These are phyloP conservation scores for Eupeodes latifasciatus DNA, from an alignment of 2,888 invertebrate genomes.

Conservation along the genomic window DNA sequence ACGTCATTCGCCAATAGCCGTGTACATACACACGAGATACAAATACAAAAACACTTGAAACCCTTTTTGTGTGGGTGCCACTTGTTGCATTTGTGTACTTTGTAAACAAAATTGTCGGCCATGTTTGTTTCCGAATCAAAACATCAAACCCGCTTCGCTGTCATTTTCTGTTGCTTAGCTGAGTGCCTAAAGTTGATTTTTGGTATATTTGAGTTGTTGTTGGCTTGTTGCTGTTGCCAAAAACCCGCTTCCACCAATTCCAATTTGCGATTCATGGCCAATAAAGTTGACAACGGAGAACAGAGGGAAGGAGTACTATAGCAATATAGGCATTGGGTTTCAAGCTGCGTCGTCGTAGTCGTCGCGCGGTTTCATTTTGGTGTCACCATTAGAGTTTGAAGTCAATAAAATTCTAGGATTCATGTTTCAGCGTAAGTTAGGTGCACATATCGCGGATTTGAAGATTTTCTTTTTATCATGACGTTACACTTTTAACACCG, in stretches of 20 bases:
- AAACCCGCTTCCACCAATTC: conserved; percentile 68
- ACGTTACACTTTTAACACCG: conserved; percentile 34
- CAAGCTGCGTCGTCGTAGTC: conserved; percentile 27
- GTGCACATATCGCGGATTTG: conserved; percentile 4
- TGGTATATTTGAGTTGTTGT: conserved; percentile 15
- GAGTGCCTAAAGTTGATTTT: not conserved
- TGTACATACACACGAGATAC: not conserved
- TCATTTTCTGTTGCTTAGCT: conserved; percentile 21
- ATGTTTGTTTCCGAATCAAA: conserved; percentile 62
- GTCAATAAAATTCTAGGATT: conserved; percentile 63
- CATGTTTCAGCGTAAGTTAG: conserved; percentile 53
- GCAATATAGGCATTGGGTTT: conserved; percentile 16
- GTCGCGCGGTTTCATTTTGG: conserved; percentile 38
- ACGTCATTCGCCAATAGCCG: conserved; percentile 34
- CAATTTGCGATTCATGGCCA: conserved; percentile 65
- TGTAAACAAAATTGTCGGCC: conserved; percentile 70
- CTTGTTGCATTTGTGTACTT: conserved; percentile 67
- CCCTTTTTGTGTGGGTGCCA: conserved; percentile 65
- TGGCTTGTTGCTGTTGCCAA: conserved; percentile 44
- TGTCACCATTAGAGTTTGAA: conserved; percentile 50
- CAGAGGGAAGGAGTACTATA: not conserved
- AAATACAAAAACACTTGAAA: conserved; percentile 51
- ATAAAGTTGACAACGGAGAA: not conserved
- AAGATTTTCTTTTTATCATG: conserved; percentile 4
- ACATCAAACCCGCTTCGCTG: conserved; percentile 57